A percentile compares a stretch with the other conserved stretches of the same genome.
Evolutionary conservation across 2,113 vertebrate genomes (phyloP).

Genomic region (Chaenogobius annularis): DNA sequence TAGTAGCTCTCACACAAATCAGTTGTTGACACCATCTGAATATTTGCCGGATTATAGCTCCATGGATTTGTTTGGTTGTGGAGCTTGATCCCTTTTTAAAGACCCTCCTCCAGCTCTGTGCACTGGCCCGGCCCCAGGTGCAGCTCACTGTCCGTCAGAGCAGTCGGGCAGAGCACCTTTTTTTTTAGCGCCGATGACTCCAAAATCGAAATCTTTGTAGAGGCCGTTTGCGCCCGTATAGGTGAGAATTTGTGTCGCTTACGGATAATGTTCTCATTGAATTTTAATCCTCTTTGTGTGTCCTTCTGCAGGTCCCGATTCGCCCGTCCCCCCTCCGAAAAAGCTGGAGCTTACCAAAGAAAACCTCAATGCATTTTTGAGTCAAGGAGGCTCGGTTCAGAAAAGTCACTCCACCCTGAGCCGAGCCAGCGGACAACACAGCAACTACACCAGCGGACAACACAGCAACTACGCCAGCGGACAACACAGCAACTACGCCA

Average conservation of each 20-base stretch:
- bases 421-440: constrained; percentile 76
- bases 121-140: constrained; percentile 56
- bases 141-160: constrained; percentile 50
- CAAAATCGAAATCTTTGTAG: constrained; percentile 8
- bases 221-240: constrained; percentile 12
- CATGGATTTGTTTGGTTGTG: constrained; percentile 63
- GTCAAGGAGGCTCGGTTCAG: constrained; percentile 74
- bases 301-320: constrained; percentile 49
- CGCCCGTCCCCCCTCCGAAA: constrained; percentile 54
- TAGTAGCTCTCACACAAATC: constrained; percentile 31
- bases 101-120: constrained; percentile 60
- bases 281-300: not conserved
- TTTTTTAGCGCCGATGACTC: not conserved
- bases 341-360: constrained; percentile 82
- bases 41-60: constrained; percentile 60
- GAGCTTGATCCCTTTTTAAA: constrained; percentile 60
- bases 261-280: not conserved
- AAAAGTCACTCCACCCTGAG: constrained; percentile 72
- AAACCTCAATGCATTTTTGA: constrained; percentile 77
- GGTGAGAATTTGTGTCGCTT: constrained; percentile 7
- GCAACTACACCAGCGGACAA: constrained; percentile 41
- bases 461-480: not conserved
- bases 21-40: constrained; percentile 56
- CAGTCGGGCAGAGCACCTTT: constrained; percentile 39
- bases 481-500: constrained; percentile 37